phyloP scores from a whole-genome alignment of 2,888 invertebrate species.

The Crioceris asparagi region DNA sequence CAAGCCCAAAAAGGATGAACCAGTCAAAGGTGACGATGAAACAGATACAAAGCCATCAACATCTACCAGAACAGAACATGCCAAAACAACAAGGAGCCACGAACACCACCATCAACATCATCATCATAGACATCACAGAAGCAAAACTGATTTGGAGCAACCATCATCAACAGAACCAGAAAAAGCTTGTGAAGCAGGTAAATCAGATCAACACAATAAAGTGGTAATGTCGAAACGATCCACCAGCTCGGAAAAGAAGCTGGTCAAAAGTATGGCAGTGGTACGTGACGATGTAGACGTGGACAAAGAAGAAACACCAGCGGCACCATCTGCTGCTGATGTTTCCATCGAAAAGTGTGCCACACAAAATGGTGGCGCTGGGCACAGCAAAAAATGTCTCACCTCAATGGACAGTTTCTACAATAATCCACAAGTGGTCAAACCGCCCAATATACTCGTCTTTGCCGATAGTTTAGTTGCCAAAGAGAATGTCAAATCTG shows the following conservation, averaged over 20 bases:
- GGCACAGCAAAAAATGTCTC: no score
- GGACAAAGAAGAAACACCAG: slow-evolving; percentile 8
- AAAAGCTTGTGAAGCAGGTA: no score
- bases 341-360: slow-evolving; percentile 8
- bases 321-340: slow-evolving; percentile 3
- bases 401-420: slow-evolving; percentile 3
- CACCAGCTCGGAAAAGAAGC: slow-evolving; percentile 23
- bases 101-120: no score
- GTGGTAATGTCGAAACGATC: slow-evolving; percentile 13
- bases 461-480: slow-evolving; percentile 69
- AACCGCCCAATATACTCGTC: slow-evolving; percentile 72
- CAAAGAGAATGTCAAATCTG: slow-evolving; percentile 61
- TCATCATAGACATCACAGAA: no score
- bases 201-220: no score
- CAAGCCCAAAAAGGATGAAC: neutral
- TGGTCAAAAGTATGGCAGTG: slow-evolving; percentile 19
- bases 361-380: slow-evolving; percentile 1
- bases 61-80: no score
- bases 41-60: no score
- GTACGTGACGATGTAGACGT: slow-evolving; percentile 18
- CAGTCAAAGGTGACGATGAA: no score
- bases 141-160: no score
- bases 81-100: no score
- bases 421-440: slow-evolving; percentile 28
- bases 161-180: no score